Percentiles rank a stretch among this genome's conserved stretches.
phyloP scores from a whole-genome alignment of 2,888 invertebrate species.

The Drosophila meridiana region DNA sequence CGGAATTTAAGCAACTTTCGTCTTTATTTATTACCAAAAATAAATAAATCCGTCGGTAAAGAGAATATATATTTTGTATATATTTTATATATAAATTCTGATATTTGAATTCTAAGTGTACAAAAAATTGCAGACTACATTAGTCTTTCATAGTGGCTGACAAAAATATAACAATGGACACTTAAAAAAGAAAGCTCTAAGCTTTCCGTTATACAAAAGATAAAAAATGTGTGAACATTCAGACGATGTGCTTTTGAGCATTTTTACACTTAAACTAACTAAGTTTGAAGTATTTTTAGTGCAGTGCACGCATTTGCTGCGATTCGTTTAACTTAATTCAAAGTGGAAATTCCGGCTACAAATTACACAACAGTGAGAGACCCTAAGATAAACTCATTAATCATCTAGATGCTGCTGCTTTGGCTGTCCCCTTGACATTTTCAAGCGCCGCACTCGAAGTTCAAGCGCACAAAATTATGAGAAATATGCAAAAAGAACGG shows the following conservation, averaged over 20 bases:
- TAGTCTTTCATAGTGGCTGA: not conserved
- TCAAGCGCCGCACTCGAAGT: conserved; percentile 40
- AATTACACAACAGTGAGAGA: conserved; percentile 29
- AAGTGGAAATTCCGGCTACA: conserved; percentile 28
- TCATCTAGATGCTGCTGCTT: conserved; percentile 26
- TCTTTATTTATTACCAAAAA: not conserved
- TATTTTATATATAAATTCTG: not conserved
- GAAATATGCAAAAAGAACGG: conserved; percentile 39
- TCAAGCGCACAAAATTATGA: conserved; percentile 55
- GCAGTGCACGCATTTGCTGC: conserved; percentile 22
- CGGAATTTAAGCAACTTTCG: not conserved
- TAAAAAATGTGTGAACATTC: conserved; percentile 3
- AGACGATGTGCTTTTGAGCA: not conserved
- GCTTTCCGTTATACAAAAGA: not conserved
- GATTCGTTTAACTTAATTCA: conserved; percentile 34
- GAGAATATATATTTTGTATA: not conserved
- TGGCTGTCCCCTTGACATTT: conserved; percentile 50
- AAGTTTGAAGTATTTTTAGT: conserved; percentile 2
- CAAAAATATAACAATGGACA: not conserved
- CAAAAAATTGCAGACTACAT: no score
- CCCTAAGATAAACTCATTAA: conserved; percentile 53
- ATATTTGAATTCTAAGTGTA: not conserved
- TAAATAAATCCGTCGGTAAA: not conserved
- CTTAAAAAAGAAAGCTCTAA: not conserved
- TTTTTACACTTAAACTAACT: not conserved